Percentiles rank a stretch among this genome's conserved stretches.
Conservation (phyloP, 2,888 invertebrate genomes). For the Aromia moschata region DNA sequence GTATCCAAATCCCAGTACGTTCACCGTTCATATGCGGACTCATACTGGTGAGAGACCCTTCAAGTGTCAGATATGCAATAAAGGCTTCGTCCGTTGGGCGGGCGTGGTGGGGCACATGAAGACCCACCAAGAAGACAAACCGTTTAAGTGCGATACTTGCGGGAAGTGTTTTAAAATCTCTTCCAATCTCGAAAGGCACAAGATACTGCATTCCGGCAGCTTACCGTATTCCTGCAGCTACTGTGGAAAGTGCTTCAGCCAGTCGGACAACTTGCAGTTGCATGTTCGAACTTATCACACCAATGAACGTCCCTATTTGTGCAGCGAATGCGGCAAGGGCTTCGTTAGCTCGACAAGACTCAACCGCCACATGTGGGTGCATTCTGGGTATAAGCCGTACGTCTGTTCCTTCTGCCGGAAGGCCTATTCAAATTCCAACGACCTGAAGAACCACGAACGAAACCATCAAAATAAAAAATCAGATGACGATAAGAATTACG, state of each 20-base stretch:
- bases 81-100: slow-evolving; percentile 59
- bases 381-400: slow-evolving; percentile 57
- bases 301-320: slow-evolving; percentile 58
- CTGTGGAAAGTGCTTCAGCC: slow-evolving; percentile 59
- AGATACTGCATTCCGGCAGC: slow-evolving; percentile 55
- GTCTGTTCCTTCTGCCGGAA: slow-evolving; percentile 54
- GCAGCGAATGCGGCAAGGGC: slow-evolving; percentile 58
- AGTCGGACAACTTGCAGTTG: slow-evolving; percentile 57
- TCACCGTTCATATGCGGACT: slow-evolving; percentile 69
- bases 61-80: slow-evolving; percentile 58
- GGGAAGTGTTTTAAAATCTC: slow-evolving; percentile 57
- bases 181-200: slow-evolving; percentile 59
- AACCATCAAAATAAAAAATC: slow-evolving; percentile 44
- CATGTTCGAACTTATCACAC: slow-evolving; percentile 60
- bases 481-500: slow-evolving; percentile 53
- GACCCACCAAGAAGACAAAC: slow-evolving; percentile 56
- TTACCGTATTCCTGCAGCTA: slow-evolving; percentile 57
- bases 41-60: slow-evolving; percentile 64
- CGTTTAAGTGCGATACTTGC: slow-evolving; percentile 57
- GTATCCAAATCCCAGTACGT: slow-evolving; percentile 61
- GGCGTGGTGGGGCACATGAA: slow-evolving; percentile 59
- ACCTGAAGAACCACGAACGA: slow-evolving; percentile 56
- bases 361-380: slow-evolving; percentile 60
- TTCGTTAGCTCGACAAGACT: slow-evolving; percentile 58
- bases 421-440: slow-evolving; percentile 55